Evolutionary conservation across 1,140 invertebrate species (phyloP).

Genomic region (Asbolus verrucosus): DNA sequence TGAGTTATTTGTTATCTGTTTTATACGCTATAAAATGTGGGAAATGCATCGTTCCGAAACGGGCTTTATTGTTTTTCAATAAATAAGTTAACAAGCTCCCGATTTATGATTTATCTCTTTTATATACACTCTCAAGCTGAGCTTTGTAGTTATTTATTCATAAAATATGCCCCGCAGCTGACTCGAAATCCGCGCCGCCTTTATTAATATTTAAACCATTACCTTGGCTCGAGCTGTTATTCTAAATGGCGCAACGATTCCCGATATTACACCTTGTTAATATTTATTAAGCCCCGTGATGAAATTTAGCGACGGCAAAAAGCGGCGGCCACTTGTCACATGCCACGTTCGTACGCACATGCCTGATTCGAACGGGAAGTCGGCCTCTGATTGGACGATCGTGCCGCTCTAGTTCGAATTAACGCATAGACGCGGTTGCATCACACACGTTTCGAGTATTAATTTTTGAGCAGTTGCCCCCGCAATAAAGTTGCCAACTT

Average conservation of each 20-base stretch:
- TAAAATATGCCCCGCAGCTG: conserved; percentile 46
- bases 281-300: conserved; percentile 41
- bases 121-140: conserved; percentile 35
- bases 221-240: conserved; percentile 46
- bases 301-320: conserved; percentile 26
- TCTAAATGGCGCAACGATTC: conserved; percentile 47
- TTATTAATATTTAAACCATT: conserved; percentile 50
- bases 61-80: conserved; percentile 42
- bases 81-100: conserved; percentile 41
- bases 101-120: conserved; percentile 41
- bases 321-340: neutral
- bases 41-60: conserved; percentile 34
- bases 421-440: too few species aligned
- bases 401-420: too few species aligned
- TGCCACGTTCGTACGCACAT: neutral
- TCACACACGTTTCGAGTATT: too few species aligned
- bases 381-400: too few species aligned
- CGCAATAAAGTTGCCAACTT: too few species aligned
- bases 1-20: conserved; percentile 30
- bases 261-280: conserved; percentile 48
- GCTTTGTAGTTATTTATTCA: conserved; percentile 45
- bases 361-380: too few species aligned
- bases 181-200: conserved; percentile 45
- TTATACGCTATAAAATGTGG: conserved; percentile 39
- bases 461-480: too few species aligned